A percentile compares a stretch with the other conserved stretches of the same genome.
These are phyloP conservation scores for Nyctibius bracteatus DNA, from an alignment of 2,113 vertebrate genomes.

Conservation along the genomic window DNA sequence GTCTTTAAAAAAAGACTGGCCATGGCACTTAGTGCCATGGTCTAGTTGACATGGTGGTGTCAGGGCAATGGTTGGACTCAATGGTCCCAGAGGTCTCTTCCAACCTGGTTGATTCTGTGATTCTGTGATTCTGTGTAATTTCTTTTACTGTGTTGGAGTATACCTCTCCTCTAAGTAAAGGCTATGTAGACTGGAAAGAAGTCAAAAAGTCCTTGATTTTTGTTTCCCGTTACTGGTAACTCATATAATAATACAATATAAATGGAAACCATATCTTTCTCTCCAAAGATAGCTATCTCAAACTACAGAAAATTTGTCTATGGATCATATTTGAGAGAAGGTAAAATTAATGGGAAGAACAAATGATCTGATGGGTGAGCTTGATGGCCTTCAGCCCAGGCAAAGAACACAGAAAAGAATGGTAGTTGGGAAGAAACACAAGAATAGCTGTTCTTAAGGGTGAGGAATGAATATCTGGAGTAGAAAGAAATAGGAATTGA, in stretches of 20 bases:
- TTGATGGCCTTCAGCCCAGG: neutral
- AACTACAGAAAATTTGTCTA: neutral
- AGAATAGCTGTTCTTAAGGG: neutral
- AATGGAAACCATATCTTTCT: neutral
- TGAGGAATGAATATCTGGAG: neutral
- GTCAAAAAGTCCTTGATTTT: neutral
- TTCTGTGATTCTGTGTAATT: too few species aligned
- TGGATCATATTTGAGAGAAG: neutral
- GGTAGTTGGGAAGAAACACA: neutral
- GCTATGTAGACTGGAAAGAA: neutral
- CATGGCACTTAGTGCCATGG: too few species aligned
- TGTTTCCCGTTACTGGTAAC: neutral
- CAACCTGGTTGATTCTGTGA: too few species aligned
- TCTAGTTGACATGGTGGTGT: too few species aligned
- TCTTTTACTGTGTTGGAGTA: neutral
- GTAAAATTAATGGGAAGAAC: neutral
- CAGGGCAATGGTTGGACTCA: too few species aligned
- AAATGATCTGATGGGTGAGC: neutral
- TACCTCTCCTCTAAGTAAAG: neutral
- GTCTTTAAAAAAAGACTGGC: too few species aligned
- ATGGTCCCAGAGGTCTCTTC: too few species aligned
- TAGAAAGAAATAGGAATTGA: neutral
- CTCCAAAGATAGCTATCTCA: neutral
- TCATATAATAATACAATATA: neutral
- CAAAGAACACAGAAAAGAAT: neutral